phyloP scores from a whole-genome alignment of 2,797 vertebrate species.

The Cuculus canorus region DNA sequence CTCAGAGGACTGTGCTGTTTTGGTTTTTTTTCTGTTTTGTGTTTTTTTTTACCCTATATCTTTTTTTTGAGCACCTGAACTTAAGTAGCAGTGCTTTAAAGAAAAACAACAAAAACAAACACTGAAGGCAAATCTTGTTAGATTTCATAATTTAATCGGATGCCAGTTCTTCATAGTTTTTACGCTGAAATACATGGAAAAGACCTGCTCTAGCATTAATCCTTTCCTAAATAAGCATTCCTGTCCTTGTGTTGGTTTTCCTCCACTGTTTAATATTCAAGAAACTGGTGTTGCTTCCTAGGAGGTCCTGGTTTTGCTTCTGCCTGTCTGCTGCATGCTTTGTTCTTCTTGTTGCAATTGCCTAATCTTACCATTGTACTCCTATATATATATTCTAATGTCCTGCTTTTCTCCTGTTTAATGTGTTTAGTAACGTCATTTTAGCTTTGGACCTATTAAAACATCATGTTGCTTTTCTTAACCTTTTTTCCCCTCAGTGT shows the following conservation, averaged over 20 bases:
- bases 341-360: background rate
- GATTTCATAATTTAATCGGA: background rate
- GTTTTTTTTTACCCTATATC: background rate
- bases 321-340: background rate
- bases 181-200: background rate
- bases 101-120: background rate
- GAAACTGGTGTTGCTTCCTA: background rate
- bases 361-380: background rate
- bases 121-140: background rate
- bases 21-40: background rate
- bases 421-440: background rate
- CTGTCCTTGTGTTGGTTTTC: background rate
- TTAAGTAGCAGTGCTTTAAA: background rate
- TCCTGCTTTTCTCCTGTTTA: background rate
- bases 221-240: background rate
- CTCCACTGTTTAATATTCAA: background rate
- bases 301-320: background rate
- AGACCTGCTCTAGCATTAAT: background rate
- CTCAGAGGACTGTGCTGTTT: background rate
- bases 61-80: background rate
- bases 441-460: conserved; percentile 5
- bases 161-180: background rate
- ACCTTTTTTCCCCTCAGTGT: background rate
- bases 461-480: background rate
- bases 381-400: background rate